These are phyloP conservation scores for Sarcophaga caerulescens DNA, from an alignment of 2,888 invertebrate genomes.

Conservation along the genomic window DNA sequence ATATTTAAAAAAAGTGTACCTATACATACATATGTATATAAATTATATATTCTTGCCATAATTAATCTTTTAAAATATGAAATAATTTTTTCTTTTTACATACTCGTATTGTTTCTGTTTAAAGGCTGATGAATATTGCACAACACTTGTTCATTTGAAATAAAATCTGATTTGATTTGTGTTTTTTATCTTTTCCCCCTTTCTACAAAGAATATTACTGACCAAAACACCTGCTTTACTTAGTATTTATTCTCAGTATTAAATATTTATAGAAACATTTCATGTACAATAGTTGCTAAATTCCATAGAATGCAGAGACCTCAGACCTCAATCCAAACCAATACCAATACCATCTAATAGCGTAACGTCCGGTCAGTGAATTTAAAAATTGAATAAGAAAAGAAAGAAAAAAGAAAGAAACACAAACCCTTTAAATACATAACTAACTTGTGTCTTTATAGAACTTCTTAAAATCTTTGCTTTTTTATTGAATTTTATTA, in stretches of 20 bases:
- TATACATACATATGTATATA: too few species aligned
- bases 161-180: not conserved
- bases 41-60: too few species aligned
- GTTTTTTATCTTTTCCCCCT: too few species aligned
- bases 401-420: too few species aligned
- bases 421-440: slow-evolving; percentile 1
- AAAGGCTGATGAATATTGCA: too few species aligned
- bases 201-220: too few species aligned
- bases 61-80: too few species aligned
- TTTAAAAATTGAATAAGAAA: slow-evolving; percentile 2
- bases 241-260: not conserved
- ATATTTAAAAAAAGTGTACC: too few species aligned
- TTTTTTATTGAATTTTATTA: not conserved
- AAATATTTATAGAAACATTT: not conserved
- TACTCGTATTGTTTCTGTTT: too few species aligned
- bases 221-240: slow-evolving; percentile 2
- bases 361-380: slow-evolving; percentile 36
- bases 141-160: too few species aligned
- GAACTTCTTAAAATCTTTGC: not conserved
- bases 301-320: not conserved
- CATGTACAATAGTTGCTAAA: not conserved
- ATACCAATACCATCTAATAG: not conserved
- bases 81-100: too few species aligned
- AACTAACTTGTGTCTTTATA: slow-evolving; percentile 5
- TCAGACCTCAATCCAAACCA: not conserved